Evolutionary conservation across 2,888 invertebrate species (phyloP).

Genomic region (Erebia palarica): DNA sequence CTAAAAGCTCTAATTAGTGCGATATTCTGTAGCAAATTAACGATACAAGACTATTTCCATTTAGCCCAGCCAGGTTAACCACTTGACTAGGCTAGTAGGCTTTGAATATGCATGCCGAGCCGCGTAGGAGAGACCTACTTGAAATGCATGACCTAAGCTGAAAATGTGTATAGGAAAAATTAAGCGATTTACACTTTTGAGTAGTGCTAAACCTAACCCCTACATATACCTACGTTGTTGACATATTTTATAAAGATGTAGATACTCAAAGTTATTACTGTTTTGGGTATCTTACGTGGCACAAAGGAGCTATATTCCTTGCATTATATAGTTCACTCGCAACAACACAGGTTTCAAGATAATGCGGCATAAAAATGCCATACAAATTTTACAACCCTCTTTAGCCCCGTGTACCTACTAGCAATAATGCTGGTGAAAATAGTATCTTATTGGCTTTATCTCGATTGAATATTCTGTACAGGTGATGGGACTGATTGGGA

Average conservation of each 20-base stretch:
- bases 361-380: constrained; percentile 10
- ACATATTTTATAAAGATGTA: neutral
- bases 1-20: constrained; percentile 18
- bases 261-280: neutral
- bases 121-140: constrained; percentile 2
- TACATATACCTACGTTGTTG: neutral
- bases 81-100: constrained; percentile 14
- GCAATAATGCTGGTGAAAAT: neutral
- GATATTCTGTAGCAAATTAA: constrained; percentile 16
- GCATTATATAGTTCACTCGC: neutral
- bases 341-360: constrained; percentile 6
- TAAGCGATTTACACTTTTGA: constrained; percentile 4
- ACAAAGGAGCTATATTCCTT: constrained; percentile 9
- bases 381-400: constrained; percentile 17
- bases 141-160: neutral
- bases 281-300: constrained; percentile 4
- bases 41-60: constrained; percentile 44
- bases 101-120: constrained; percentile 39
- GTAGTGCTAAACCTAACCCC: neutral
- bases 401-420: constrained; percentile 9
- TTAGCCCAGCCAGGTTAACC: constrained; percentile 24
- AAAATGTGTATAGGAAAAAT: neutral
- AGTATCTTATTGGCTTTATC: neutral
- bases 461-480: neutral
- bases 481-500: neutral